These are phyloP conservation scores for Meta bourneti DNA, from an alignment of 2,888 invertebrate genomes.

Conservation along the genomic window DNA sequence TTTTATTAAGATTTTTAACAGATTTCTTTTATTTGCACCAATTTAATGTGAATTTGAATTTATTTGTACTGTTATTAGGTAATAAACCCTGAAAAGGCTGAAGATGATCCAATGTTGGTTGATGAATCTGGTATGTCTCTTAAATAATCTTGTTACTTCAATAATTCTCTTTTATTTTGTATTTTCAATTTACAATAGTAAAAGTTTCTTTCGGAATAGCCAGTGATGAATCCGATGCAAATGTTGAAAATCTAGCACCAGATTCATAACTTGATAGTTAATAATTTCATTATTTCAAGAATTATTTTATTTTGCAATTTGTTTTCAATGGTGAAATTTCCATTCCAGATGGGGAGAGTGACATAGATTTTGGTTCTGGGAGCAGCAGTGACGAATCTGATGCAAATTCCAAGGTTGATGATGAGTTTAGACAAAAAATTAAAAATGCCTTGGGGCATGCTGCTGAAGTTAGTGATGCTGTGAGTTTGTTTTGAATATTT, in stretches of 20 bases:
- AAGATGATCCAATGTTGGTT: slow-evolving; percentile 53
- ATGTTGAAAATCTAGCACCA: too few relatives aligned
- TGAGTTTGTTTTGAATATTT: slow-evolving; percentile 21
- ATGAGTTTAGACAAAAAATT: slow-evolving; percentile 72
- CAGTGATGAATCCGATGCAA: too few relatives aligned
- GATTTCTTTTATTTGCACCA: background rate
- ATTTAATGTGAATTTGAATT: background rate
- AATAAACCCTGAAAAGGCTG: slow-evolving; percentile 56
- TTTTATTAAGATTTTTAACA: too few relatives aligned
- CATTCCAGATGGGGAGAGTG: slow-evolving; percentile 49
- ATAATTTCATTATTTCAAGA: too few relatives aligned
- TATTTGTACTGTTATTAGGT: slow-evolving; percentile 35
- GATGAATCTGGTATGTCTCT: slow-evolving; percentile 58
- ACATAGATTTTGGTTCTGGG: slow-evolving; percentile 68
- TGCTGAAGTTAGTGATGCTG: slow-evolving; percentile 74
- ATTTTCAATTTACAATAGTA: background rate
- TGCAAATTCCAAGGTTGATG: slow-evolving; percentile 64
- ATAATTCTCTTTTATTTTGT: background rate
- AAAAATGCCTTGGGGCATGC: slow-evolving; percentile 76
- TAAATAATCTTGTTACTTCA: background rate
- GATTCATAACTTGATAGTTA: too few relatives aligned
- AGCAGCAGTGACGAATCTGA: slow-evolving; percentile 69
- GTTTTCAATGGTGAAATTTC: background rate
- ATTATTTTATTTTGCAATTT: too few relatives aligned
- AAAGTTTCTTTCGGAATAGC: too few relatives aligned